Conservation (phyloP, 2,888 invertebrate genomes). For the Mactromeris polynyma region DNA sequence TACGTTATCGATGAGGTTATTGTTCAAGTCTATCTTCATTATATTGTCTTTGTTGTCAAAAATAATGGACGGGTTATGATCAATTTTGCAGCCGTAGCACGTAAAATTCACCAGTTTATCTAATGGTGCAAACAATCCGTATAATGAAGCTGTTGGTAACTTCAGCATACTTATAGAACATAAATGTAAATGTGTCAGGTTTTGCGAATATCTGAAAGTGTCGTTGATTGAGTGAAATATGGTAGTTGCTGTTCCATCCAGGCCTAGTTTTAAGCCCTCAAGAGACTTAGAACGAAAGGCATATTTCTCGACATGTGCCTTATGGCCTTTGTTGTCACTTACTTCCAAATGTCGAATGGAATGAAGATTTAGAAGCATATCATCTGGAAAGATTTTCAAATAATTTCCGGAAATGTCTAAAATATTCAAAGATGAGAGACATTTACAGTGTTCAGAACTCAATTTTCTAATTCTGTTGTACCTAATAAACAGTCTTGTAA, state of each 20-base stretch:
- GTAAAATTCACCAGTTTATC: not conserved
- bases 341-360: not conserved
- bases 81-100: not conserved
- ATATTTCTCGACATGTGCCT: not conserved
- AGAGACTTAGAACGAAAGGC: slow-evolving; percentile 14
- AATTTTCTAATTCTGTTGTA: not conserved
- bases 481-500: not conserved
- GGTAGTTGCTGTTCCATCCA: not conserved
- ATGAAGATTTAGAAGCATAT: not conserved
- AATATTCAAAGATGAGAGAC: not conserved
- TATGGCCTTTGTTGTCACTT: not conserved
- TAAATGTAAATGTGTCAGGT: not conserved
- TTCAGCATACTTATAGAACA: not conserved
- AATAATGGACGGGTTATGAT: not conserved
- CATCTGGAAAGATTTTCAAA: not conserved
- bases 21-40: not conserved
- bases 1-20: not conserved
- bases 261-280: not conserved
- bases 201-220: slow-evolving; percentile 5
- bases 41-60: not conserved
- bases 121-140: not conserved
- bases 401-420: not conserved
- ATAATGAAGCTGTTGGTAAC: not conserved
- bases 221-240: not conserved
- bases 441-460: not conserved